Evolutionary conservation across 2,113 vertebrate genomes (phyloP).

Genomic region (Hypomesus transpacificus): DNA sequence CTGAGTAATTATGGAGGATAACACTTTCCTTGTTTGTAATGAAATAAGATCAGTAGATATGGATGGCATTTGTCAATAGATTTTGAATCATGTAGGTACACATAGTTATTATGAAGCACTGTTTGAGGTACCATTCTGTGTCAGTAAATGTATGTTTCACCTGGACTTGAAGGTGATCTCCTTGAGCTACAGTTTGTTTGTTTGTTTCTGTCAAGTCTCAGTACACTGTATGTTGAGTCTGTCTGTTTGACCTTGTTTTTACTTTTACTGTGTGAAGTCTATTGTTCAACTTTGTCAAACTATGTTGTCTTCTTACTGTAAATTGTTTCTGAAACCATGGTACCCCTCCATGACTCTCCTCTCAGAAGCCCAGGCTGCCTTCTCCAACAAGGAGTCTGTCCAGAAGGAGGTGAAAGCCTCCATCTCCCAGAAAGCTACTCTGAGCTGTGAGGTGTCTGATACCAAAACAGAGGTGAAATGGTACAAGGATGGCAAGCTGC

Average conservation of each 20-base stretch:
- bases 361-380: constrained; percentile 47
- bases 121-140: too few species aligned
- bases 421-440: constrained; percentile 77
- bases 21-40: too few species aligned
- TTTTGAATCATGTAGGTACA: too few species aligned
- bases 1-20: too few species aligned
- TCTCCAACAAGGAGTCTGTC: constrained; percentile 65
- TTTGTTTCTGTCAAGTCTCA: not conserved
- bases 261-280: too few species aligned
- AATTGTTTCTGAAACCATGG: not conserved
- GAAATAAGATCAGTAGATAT: too few species aligned
- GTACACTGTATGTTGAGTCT: not conserved
- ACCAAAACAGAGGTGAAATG: constrained; percentile 78
- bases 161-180: not conserved
- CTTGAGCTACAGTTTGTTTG: not conserved
- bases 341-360: constrained; percentile 34
- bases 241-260: not conserved
- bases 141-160: too few species aligned
- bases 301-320: not conserved
- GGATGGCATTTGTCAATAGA: too few species aligned
- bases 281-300: too few species aligned
- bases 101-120: too few species aligned
- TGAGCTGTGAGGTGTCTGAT: constrained; percentile 75
- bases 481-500: constrained; percentile 84
- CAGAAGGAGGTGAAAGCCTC: constrained; percentile 72